Evolutionary conservation across 1,140 invertebrate species (phyloP), one percentile per base, ranked within the genome.

Genomic region (Coboldia fuscipes): DNA sequence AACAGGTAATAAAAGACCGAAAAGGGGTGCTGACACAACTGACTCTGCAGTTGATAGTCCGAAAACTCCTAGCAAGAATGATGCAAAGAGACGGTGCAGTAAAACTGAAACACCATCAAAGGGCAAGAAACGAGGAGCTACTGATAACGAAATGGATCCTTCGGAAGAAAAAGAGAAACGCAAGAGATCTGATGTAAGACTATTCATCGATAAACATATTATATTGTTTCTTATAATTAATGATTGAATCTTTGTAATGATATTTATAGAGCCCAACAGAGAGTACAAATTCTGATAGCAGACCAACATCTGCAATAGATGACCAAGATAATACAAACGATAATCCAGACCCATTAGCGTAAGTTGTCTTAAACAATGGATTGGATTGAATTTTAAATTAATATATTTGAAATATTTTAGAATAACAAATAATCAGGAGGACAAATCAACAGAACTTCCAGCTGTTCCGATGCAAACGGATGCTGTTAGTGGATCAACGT

Each of bases 261-360:
- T 8, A 16, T 3, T 22, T 35, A 34, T 34, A 75, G 38, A 83
- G 78, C 57, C 79, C 81, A 9, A 70, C 74, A 14, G 75, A 77
- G 48, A 83, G 77, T 45, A 61, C 80, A 29, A 80, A 76, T 16
- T 77, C 78, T 30, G 80, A 83, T 46, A 54, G 51, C 37, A 40
- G 52, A 17, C 79, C 75, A 35, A 77, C 75, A 41, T 72, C 75
- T 15, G 67, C 75, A 18, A 72, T 77, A 54, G 78, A 83, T 50
- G 78, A 81, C 44, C 66, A 62, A 7, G 76, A 80, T 44, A 65
- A 54, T 49, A 54, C 50, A 5, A 55, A 45, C 7, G 52, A 55
- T 30, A 42, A 46, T 19, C 29, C 34, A 22, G 38, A 39, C 9
- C n/a, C 13, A n/a, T n/a, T n/a, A n/a, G n/a, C n/a, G n/a, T n/a